Evolutionary conservation across 2,797 vertebrate genomes (phyloP).

Genomic region (Lacerta viridis): DNA sequence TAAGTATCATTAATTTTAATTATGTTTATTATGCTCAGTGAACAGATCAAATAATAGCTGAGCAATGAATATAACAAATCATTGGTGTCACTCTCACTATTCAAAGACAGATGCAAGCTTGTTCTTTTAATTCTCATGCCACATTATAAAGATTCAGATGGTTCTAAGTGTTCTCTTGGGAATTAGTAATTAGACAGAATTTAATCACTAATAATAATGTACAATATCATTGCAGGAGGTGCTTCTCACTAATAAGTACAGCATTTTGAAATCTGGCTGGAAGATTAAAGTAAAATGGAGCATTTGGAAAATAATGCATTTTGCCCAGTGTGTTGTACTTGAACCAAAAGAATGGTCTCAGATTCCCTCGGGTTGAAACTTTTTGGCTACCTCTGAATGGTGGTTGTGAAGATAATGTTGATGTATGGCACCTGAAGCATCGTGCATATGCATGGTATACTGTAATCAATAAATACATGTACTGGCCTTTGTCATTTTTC

Average conservation of each 20-base stretch:
- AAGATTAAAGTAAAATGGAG: rapidly evolving
- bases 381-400: neutral
- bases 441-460: no score
- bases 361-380: neutral
- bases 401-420: neutral
- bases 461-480: no score
- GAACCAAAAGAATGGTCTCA: neutral
- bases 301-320: neutral
- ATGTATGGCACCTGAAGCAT: neutral
- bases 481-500: no score
- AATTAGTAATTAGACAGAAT: slow-evolving; percentile 54
- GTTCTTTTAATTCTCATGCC: slow-evolving; percentile 63
- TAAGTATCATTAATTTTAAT: slow-evolving; percentile 72
- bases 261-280: slow-evolving; percentile 42
- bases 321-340: neutral
- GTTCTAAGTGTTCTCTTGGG: slow-evolving; percentile 43
- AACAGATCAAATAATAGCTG: slow-evolving; percentile 63
- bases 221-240: slow-evolving; percentile 49
- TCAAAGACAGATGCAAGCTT: slow-evolving; percentile 60
- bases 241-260: slow-evolving; percentile 32
- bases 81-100: slow-evolving; percentile 61
- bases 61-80: slow-evolving; percentile 57
- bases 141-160: slow-evolving; percentile 65
- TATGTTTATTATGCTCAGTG: slow-evolving; percentile 56
- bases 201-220: slow-evolving; percentile 50